These are phyloP conservation scores for Diuraphis noxia DNA, from an alignment of 1,140 invertebrate genomes.

Conservation along the genomic window DNA sequence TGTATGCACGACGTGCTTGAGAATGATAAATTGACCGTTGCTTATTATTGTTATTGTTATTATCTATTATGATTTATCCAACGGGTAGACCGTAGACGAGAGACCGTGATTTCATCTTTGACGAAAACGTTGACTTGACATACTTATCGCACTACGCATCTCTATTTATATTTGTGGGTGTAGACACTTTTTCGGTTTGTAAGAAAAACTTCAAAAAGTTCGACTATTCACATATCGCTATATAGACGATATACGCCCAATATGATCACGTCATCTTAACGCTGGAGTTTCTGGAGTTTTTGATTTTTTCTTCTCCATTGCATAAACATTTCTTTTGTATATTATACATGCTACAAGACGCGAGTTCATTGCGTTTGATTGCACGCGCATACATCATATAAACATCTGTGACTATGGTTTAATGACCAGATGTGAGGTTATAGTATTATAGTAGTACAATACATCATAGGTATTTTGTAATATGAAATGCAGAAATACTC, in stretches of 20 bases:
- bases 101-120: background rate
- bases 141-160: background rate
- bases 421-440: background rate
- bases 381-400: background rate
- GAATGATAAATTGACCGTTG: slow-evolving; percentile 14
- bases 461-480: background rate
- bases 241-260: background rate
- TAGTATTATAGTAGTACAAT: background rate
- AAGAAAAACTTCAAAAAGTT: background rate
- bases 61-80: background rate
- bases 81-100: background rate
- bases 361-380: background rate
- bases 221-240: background rate
- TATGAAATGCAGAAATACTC: background rate
- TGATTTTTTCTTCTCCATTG: background rate
- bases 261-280: too few relatives aligned
- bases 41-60: background rate
- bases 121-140: background rate
- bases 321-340: background rate
- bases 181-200: background rate
- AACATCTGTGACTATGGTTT: background rate
- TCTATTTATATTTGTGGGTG: background rate
- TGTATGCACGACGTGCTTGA: background rate
- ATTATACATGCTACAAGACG: too few relatives aligned
- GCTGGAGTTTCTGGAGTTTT: background rate